Percentiles rank a stretch among this genome's conserved stretches.
These are phyloP conservation scores for Stenotaenia linearis DNA, from an alignment of 2,888 invertebrate species.

Conservation along the genomic window DNA sequence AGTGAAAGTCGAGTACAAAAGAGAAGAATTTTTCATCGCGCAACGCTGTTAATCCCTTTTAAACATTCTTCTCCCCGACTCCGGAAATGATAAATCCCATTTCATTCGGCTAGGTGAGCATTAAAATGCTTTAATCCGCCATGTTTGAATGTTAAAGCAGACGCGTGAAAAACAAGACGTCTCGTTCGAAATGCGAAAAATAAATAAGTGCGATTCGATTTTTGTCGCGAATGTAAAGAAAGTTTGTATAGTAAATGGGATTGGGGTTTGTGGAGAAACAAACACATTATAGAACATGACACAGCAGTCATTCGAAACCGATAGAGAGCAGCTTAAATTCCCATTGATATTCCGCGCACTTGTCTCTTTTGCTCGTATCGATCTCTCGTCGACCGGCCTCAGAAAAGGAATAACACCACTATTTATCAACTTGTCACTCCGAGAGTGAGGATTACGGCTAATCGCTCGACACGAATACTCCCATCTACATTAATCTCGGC, in stretches of 20 bases:
- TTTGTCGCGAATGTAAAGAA: neutral
- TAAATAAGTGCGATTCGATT: too few relatives aligned
- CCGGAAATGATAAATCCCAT: too few relatives aligned
- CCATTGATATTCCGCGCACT: slow-evolving; percentile 14
- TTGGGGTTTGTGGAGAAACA: neutral
- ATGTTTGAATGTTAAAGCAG: too few relatives aligned
- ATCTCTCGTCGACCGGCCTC: neutral
- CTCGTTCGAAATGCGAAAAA: too few relatives aligned
- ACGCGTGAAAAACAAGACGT: too few relatives aligned
- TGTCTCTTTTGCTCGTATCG: neutral
- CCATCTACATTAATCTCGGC: neutral
- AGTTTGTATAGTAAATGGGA: neutral
- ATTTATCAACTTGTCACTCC: slow-evolving; percentile 15
- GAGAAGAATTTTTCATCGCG: too few relatives aligned
- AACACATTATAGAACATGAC: neutral
- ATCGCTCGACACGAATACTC: neutral
- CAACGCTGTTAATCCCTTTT: too few relatives aligned
- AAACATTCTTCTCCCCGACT: too few relatives aligned
- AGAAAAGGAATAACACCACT: slow-evolving; percentile 7
- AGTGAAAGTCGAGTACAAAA: too few relatives aligned
- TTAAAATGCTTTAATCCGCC: too few relatives aligned
- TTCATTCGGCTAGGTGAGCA: too few relatives aligned
- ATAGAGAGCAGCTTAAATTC: neutral
- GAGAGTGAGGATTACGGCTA: slow-evolving; percentile 1
- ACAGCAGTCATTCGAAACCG: slow-evolving; percentile 8